Evolutionary conservation across 2,113 vertebrate genomes (phyloP), one percentile per base, ranked within the genome.

Genomic region (Centropristis striata): DNA sequence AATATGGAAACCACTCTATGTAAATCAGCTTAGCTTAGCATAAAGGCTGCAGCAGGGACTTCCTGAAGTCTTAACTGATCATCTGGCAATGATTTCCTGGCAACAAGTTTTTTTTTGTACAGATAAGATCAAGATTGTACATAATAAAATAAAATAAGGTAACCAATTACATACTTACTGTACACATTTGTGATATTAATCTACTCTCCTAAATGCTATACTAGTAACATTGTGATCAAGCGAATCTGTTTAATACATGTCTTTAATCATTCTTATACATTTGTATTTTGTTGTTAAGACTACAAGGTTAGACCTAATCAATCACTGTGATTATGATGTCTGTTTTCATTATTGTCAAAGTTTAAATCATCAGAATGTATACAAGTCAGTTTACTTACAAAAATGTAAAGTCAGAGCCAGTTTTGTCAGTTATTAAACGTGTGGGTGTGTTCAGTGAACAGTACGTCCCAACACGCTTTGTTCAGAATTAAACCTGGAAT

Each of bases 401-500:
- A 25, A 41, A 44, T 11, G 20, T 50, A 20, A 66, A 50, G 2
- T 46, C 12, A 44, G 18, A 64, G 14, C 20, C 14, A 0, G 6
- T 67, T 66, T 21, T 61, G 8, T 64, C 37, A 46, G 25, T 70
- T 74, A 25, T 69, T n/a, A 46, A 81, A 73, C n/a, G 8, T 46
- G 14, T 74, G 57, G 69, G 72, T 55, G 47, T 75, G 67, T 32
- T 20, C 55, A n/a, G 18, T 14, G 44, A 20, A 32, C 44, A 20
- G 27, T 12, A n/a, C 23, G 37, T 80, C 41, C 1, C 9, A n/a
- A 39, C n/a, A 1, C 16, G 27, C 51, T 15, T 36, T 25, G 23
- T 20, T 25, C 36, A 64, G 55, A 63, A 53, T 58, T 72, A 74
- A 67, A 32, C 20, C 37, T 73, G 79, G 53, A 86, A 87, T 67